Evolutionary conservation across 2,888 invertebrate genomes (phyloP).

Genomic region (Cephus pulcher): DNA sequence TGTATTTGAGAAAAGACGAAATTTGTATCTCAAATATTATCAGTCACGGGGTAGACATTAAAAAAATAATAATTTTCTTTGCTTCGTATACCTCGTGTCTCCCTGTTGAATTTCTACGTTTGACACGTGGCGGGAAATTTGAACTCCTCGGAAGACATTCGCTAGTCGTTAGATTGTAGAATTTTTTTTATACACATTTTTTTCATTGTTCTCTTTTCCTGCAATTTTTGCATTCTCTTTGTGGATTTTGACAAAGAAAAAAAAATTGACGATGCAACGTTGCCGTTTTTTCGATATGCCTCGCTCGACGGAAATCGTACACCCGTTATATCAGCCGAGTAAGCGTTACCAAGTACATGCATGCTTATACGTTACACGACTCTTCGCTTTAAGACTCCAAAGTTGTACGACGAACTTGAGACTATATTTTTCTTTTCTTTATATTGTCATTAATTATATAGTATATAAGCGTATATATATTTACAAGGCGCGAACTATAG

Average conservation of each 20-base stretch:
- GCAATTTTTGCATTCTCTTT: no score
- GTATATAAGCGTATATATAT: no score
- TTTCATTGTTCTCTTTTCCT: no score
- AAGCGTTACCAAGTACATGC: background rate
- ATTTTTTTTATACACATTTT: no score
- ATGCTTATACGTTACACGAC: background rate
- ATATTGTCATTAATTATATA: no score
- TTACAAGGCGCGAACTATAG: background rate
- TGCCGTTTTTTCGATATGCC: background rate
- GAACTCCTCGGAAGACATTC: no score
- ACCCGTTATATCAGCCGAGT: background rate
- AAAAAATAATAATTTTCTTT: background rate
- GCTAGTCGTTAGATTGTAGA: no score
- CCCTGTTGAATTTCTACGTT: background rate
- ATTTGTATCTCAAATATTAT: background rate
- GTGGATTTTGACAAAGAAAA: no score
- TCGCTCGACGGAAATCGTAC: background rate
- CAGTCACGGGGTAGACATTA: background rate
- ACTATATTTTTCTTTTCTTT: no score
- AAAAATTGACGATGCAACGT: background rate
- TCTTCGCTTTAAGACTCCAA: background rate
- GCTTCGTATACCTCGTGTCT: background rate
- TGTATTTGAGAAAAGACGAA: background rate
- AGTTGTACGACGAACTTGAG: background rate
- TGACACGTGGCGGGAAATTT: no score